A percentile compares a stretch with the other conserved stretches of the same genome.
Conservation (phyloP, 1,140 invertebrate genomes). For the Trichogramma pretiosum region DNA sequence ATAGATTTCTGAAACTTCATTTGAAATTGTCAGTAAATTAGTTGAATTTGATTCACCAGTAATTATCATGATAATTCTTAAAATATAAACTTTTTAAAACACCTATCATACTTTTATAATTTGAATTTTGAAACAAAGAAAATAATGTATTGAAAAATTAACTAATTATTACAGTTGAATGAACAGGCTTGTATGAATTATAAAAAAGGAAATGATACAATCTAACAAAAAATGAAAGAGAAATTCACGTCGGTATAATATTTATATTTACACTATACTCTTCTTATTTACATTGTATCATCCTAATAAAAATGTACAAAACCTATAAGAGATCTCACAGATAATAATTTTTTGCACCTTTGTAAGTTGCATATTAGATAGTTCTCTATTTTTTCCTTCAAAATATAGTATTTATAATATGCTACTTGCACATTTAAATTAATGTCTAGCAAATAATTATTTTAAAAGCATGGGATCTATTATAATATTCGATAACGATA, state of each 20-base stretch:
- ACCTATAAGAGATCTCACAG: slow-evolving; percentile 28
- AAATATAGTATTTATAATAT: slow-evolving; percentile 9
- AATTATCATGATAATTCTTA: slow-evolving; percentile 4
- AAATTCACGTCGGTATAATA: slow-evolving; percentile 13
- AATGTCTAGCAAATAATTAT: too few species aligned
- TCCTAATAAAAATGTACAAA: slow-evolving; percentile 38
- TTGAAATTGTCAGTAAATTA: too few species aligned
- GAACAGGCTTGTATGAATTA: slow-evolving; percentile 7
- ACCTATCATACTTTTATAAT: not conserved
- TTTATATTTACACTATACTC: slow-evolving; percentile 17
- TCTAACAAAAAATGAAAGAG: slow-evolving; percentile 10
- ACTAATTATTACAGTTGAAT: slow-evolving; percentile 4
- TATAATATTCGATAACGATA: too few species aligned
- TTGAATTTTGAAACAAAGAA: slow-evolving; percentile 5
- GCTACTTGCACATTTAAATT: slow-evolving; percentile 13
- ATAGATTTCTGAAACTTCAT: too few species aligned
- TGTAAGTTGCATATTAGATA: slow-evolving; percentile 20
- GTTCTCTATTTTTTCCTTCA: slow-evolving; percentile 13
- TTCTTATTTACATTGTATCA: slow-evolving; percentile 21
- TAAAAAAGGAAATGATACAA: slow-evolving; percentile 8
- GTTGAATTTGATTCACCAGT: too few species aligned
- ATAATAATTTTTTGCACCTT: slow-evolving; percentile 15
- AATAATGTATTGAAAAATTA: slow-evolving; percentile 9
- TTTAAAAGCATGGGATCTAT: too few species aligned
- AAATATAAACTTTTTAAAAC: slow-evolving; percentile 7